Evolutionary conservation across 2,888 invertebrate genomes (phyloP).

Genomic region (Endotricha flammealis): DNA sequence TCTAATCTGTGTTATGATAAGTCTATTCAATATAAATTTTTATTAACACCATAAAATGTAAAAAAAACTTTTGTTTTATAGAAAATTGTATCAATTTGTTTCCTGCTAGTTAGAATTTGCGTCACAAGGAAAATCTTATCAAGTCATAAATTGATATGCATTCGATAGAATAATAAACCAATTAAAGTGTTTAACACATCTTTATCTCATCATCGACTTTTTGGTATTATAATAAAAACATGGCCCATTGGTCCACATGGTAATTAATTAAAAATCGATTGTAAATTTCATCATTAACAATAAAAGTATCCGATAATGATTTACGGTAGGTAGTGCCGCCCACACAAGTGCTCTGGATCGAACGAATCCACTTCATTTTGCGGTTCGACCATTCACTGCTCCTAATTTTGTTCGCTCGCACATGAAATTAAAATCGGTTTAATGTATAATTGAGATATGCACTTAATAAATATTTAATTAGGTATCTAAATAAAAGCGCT

Average conservation of each 20-base stretch:
- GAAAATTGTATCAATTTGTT: too few relatives aligned
- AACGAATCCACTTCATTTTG: conserved; percentile 72
- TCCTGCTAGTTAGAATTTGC: too few relatives aligned
- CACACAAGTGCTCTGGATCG: conserved; percentile 29
- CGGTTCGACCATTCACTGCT: conserved; percentile 60
- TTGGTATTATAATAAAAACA: too few relatives aligned
- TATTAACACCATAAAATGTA: too few relatives aligned
- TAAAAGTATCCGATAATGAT: conserved; percentile 66
- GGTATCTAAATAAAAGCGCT: conserved; percentile 74
- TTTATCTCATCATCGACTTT: too few relatives aligned
- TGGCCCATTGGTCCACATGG: not conserved
- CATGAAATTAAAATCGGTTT: conserved; percentile 77
- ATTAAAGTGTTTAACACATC: too few relatives aligned
- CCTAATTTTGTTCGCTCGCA: conserved; percentile 73
- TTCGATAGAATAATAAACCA: too few relatives aligned
- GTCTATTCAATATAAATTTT: too few relatives aligned
- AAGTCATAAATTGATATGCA: too few relatives aligned
- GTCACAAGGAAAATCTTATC: too few relatives aligned
- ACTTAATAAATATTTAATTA: conserved; percentile 77
- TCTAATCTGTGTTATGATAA: too few relatives aligned
- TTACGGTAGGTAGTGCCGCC: conserved; percentile 27
- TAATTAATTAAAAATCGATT: conserved; percentile 7
- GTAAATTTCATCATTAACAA: conserved; percentile 28
- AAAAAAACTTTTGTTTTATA: too few relatives aligned
- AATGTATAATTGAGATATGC: conserved; percentile 74